Evolutionary conservation across 2,888 invertebrate genomes (phyloP).

Genomic region (Drosophila atroscutellata): DNA sequence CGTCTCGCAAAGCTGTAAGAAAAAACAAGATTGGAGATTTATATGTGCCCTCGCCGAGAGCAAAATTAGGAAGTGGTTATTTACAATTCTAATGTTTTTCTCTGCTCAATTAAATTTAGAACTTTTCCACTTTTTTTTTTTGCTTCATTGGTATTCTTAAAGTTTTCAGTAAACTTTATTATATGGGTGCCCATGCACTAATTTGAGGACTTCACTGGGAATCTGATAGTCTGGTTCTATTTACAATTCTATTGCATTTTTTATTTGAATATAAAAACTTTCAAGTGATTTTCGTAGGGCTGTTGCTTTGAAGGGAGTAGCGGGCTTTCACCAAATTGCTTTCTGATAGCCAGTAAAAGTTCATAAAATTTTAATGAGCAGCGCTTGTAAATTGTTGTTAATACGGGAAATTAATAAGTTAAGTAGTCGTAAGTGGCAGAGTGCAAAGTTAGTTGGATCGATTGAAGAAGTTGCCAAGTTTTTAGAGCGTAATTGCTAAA

Average conservation of each 20-base stretch:
- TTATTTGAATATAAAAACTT: conserved; percentile 52
- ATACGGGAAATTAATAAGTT: conserved; percentile 74
- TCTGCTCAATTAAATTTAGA: not conserved
- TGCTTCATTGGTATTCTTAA: not conserved
- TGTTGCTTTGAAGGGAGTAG: conserved; percentile 28
- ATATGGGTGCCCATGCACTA: not conserved
- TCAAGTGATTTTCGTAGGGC: conserved; percentile 54
- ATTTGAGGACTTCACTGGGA: conserved; percentile 1
- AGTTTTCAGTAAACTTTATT: not conserved
- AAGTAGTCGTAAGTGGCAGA: conserved; percentile 59
- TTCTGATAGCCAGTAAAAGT: conserved; percentile 51
- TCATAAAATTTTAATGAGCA: conserved; percentile 71
- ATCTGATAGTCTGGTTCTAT: not conserved
- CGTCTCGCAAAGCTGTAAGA: not conserved
- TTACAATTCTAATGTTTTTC: not conserved
- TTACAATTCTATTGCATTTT: conserved; percentile 9
- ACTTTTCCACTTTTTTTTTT: not conserved
- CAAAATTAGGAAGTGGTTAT: not conserved
- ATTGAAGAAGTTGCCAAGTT: conserved; percentile 42
- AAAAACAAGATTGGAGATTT: not conserved
- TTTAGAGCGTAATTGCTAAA: conserved; percentile 21
- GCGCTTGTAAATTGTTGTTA: conserved; percentile 60
- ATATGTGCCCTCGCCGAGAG: not conserved
- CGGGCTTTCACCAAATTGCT: conserved; percentile 56
- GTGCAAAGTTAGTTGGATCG: conserved; percentile 66